Evolutionary conservation across 2,888 invertebrate genomes (phyloP).

Genomic region (Empis stercorea): DNA sequence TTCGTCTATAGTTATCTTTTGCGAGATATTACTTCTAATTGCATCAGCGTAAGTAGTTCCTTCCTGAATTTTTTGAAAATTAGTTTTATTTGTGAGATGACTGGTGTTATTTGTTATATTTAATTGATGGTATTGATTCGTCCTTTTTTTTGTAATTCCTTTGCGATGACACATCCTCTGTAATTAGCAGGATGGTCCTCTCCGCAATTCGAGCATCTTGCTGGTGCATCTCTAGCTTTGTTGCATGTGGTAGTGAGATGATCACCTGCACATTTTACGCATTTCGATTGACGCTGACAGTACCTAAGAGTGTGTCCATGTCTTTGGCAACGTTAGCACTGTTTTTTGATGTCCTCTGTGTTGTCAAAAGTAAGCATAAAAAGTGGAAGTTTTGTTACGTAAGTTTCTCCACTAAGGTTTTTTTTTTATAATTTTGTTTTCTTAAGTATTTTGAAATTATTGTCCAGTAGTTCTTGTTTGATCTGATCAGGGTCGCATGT

Average conservation of each 20-base stretch:
- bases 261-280: background rate
- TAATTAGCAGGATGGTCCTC: background rate
- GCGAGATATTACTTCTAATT: no score
- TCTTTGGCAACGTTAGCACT: no score
- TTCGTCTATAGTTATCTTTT: no score
- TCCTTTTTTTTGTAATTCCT: background rate
- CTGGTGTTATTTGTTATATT: no score
- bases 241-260: background rate
- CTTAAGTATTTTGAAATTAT: background rate
- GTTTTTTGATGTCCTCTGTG: background rate
- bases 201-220: background rate
- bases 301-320: no score
- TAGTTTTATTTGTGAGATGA: no score
- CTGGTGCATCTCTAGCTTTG: background rate
- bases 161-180: background rate
- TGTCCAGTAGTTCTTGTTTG: background rate
- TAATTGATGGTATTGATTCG: no score
- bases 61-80: no score
- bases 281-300: no score
- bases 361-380: background rate
- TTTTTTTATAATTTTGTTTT: background rate
- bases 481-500: background rate
- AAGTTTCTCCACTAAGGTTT: background rate
- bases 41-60: no score
- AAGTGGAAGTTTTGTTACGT: background rate